Evolutionary conservation across 2,113 vertebrate genomes (phyloP).

Genomic region (Eulacestoma nigropectus): DNA sequence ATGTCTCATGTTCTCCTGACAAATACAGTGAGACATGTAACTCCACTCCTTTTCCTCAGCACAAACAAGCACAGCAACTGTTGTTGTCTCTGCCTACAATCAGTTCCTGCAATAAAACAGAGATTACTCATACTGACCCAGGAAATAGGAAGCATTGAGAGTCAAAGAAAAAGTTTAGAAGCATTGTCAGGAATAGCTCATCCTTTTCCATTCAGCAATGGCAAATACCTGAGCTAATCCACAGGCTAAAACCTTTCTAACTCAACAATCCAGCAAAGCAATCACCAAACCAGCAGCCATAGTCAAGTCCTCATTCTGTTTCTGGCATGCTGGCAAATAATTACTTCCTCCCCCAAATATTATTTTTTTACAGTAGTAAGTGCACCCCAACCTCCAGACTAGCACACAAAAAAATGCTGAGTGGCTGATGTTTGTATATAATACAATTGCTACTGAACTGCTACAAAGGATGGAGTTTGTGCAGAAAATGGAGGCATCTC

Average conservation of each 20-base stretch:
- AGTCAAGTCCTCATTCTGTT: neutral
- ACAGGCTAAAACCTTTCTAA: neutral
- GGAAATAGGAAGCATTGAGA: neutral
- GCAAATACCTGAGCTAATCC: neutral
- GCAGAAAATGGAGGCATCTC: slow-evolving; percentile 24
- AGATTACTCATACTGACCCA: neutral
- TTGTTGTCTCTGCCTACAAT: neutral
- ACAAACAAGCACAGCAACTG: neutral
- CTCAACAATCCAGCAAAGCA: neutral
- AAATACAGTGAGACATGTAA: neutral
- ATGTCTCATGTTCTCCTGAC: neutral
- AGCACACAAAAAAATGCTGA: neutral
- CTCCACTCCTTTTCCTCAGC: neutral
- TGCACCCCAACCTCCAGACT: neutral
- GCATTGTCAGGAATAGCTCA: neutral
- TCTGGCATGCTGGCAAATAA: neutral
- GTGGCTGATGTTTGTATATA: neutral
- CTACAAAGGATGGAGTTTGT: neutral
- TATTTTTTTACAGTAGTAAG: neutral
- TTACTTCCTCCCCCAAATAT: neutral
- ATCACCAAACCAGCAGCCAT: neutral
- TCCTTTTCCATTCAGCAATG: neutral
- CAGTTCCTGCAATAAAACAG: neutral
- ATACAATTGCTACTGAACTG: neutral
- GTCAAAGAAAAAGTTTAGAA: neutral